Percentiles rank a stretch among this genome's conserved stretches.
phyloP scores from a whole-genome alignment of 2,797 vertebrate species.

The Anguilla obscura region DNA sequence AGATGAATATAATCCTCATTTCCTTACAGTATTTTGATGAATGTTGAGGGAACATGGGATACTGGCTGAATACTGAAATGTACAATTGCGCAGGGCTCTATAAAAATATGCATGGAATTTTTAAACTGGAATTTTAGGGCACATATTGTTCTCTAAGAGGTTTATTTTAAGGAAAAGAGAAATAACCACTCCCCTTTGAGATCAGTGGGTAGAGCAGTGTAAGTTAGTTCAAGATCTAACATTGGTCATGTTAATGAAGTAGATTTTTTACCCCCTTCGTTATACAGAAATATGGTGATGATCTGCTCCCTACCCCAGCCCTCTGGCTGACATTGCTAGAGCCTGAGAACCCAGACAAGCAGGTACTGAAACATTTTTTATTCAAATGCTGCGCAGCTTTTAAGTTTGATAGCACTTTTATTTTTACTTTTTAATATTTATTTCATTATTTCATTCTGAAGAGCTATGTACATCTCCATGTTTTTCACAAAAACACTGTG shows the following conservation, averaged over 20 bases:
- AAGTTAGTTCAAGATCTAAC: no score
- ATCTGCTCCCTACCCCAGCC: no score
- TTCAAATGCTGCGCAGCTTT: background rate
- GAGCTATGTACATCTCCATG: background rate
- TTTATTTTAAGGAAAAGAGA: background rate
- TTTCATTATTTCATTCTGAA: background rate
- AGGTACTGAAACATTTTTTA: background rate
- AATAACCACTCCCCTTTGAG: background rate
- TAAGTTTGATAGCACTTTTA: background rate
- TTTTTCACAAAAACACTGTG: background rate
- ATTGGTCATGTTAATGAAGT: no score
- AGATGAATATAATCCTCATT: conserved; percentile 49
- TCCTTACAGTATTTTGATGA: conserved; percentile 42
- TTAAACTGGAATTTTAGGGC: conserved; percentile 32
- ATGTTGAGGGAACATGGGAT: conserved; percentile 38
- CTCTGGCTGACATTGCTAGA: no score
- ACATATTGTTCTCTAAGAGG: conserved; percentile 28
- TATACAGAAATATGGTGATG: no score
- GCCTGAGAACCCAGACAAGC: no score
- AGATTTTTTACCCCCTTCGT: no score
- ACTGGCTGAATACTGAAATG: conserved; percentile 34
- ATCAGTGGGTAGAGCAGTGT: conserved; percentile 9
- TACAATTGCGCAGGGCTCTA: background rate
- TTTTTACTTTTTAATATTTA: background rate
- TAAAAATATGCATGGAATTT: background rate